These are phyloP conservation scores for Desmodus rotundus DNA, from an alignment of 2,113 vertebrate genomes.

Conservation along the genomic window DNA sequence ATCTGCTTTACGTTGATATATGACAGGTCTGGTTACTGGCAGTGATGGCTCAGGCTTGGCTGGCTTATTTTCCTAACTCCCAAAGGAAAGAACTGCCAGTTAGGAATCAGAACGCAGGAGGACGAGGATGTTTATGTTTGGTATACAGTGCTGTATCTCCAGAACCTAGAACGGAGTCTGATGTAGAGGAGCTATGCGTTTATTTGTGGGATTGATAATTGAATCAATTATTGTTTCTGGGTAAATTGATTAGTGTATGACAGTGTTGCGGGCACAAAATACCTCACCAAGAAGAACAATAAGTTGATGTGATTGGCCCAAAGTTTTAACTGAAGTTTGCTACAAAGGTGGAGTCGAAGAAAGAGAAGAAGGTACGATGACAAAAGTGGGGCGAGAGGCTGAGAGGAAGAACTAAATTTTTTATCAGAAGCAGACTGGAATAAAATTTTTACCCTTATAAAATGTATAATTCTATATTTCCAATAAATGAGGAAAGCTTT, in stretches of 20 bases:
- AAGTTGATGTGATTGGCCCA: neutral
- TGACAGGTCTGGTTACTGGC: neutral
- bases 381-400: neutral
- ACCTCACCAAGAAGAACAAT: neutral
- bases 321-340: neutral
- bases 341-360: neutral
- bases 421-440: neutral
- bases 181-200: neutral
- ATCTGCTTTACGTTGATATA: neutral
- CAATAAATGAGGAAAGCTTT: neutral
- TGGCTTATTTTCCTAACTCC: neutral
- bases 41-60: neutral
- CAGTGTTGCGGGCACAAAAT: neutral
- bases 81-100: neutral
- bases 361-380: neutral
- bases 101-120: neutral
- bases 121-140: neutral
- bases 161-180: neutral
- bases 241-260: neutral
- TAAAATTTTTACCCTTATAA: neutral
- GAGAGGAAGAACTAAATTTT: neutral
- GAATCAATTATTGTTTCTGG: neutral
- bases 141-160: neutral
- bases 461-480: neutral
- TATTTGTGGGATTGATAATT: neutral